Evolutionary conservation across 2,888 invertebrate genomes (phyloP), one percentile per base, ranked within the genome.

Genomic region (Dioctria linearis): DNA sequence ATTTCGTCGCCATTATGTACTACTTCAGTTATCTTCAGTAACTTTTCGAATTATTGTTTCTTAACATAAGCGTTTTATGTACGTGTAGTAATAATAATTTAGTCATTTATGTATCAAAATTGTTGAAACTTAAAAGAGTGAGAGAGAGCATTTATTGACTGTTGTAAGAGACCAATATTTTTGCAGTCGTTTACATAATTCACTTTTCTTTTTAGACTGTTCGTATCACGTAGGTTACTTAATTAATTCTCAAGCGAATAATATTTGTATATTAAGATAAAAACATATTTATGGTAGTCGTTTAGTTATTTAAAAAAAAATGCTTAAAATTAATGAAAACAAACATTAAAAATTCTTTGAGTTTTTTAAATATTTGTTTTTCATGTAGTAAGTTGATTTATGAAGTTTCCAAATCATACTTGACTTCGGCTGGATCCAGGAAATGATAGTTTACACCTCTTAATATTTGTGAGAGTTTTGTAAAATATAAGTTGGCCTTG

Each of bases 171-270:
- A 49, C n/a, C 37, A 13, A 39, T 54, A 51, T 69, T 51, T 73
- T 59, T 73, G 4, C 42, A 73, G n/a, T 57, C 43, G 42, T 73
- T 73, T 57, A 73, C 43, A 54, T 57, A 73, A 73, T 57, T 73
- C 57, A 73, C 73, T 42, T 25, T 25, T 25, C 25, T 39, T 57
- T 54, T 73, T 73, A 73, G 73, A 59, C 73, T 73, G 73, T 57
- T 73, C 73, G n/a, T 40, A 73, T 73, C 42, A 42, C 73, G 13
- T 73, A 73, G 73, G 73, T 57, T 73, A 73, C 73, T 73, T 73
- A 73, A 46, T 46, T 6, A 46, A 73, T 73, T 57, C 73, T 61
- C 39, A 39, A 51, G 73, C 57, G 40, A 73, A 73, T 73, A 73
- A 51, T 42, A 73, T 73, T 73, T 73, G 43, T 73, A 57, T 25